These are phyloP conservation scores for Antheraea yamamai DNA, from an alignment of 2,888 invertebrate genomes.

Conservation along the genomic window DNA sequence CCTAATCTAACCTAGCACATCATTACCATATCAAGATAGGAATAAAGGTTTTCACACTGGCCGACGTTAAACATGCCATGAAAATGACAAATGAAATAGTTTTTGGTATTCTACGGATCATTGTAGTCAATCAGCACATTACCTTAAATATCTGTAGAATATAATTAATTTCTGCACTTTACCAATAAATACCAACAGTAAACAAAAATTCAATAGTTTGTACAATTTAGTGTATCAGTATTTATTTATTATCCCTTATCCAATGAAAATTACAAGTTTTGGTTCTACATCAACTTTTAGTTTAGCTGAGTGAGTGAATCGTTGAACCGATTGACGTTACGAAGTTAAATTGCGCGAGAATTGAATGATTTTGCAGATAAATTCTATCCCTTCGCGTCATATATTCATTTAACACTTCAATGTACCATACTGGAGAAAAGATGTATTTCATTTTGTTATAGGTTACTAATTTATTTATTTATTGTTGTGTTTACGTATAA, in stretches of 20 bases:
- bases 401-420: background rate
- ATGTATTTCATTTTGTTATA: background rate
- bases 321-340: background rate
- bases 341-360: conserved; percentile 11
- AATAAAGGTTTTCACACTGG: too few species aligned
- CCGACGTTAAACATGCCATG: too few species aligned
- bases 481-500: background rate
- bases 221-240: background rate
- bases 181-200: background rate
- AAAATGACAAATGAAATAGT: too few species aligned
- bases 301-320: conserved; percentile 10
- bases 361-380: conserved; percentile 10
- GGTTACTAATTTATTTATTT: background rate
- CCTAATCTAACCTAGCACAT: too few species aligned
- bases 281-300: background rate
- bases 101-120: too few species aligned
- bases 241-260: background rate
- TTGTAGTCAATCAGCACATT: too few species aligned
- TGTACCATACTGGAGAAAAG: background rate
- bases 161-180: too few species aligned
- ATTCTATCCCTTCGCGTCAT: background rate
- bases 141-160: background rate
- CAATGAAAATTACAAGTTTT: background rate
- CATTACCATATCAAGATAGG: too few species aligned
- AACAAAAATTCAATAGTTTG: background rate